Percentiles rank a stretch among this genome's conserved stretches.
phyloP scores from a whole-genome alignment of 1,140 invertebrate genomes.

The Belonocnema kinseyi region DNA sequence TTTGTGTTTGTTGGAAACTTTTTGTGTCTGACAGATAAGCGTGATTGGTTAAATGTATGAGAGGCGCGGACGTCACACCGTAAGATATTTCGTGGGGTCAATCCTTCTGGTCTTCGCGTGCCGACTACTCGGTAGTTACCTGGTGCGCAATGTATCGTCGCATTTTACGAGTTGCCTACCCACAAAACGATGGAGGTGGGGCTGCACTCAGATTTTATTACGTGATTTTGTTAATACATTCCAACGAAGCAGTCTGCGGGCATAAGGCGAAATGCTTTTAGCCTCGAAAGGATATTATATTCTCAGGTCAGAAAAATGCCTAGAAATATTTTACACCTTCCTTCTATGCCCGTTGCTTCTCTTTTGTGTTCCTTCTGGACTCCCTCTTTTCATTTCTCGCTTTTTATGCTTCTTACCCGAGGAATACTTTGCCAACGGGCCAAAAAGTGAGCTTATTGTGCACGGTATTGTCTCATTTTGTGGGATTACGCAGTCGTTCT shows the following conservation, averaged over 20 bases:
- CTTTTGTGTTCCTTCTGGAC: neutral
- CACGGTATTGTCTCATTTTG: slow-evolving; percentile 40
- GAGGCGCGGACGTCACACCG: neutral
- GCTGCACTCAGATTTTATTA: slow-evolving; percentile 70
- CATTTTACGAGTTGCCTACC: slow-evolving; percentile 65
- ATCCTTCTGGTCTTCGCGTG: slow-evolving; percentile 67
- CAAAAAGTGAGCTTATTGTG: slow-evolving; percentile 1
- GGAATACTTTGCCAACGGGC: slow-evolving; percentile 30
- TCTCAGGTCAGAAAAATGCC: slow-evolving; percentile 50
- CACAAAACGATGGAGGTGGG: slow-evolving; percentile 33
- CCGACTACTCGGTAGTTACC: slow-evolving; percentile 56
- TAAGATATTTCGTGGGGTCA: slow-evolving; percentile 61
- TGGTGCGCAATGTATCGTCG: slow-evolving; percentile 64
- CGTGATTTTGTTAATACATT: slow-evolving; percentile 74
- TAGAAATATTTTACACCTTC: slow-evolving; percentile 62
- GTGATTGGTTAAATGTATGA: slow-evolving; percentile 41
- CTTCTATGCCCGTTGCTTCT: slow-evolving; percentile 31
- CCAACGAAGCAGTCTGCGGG: slow-evolving; percentile 40
- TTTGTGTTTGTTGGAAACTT: slow-evolving; percentile 43
- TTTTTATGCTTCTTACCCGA: slow-evolving; percentile 24
- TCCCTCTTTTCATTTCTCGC: neutral
- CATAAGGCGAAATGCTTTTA: slow-evolving; percentile 33
- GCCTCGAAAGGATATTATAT: slow-evolving; percentile 56
- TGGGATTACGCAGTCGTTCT: slow-evolving; percentile 38
- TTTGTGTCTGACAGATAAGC: slow-evolving; percentile 52